These are phyloP conservation scores for Columba livia DNA, from an alignment of 2,113 vertebrate species.

Conservation along the genomic window DNA sequence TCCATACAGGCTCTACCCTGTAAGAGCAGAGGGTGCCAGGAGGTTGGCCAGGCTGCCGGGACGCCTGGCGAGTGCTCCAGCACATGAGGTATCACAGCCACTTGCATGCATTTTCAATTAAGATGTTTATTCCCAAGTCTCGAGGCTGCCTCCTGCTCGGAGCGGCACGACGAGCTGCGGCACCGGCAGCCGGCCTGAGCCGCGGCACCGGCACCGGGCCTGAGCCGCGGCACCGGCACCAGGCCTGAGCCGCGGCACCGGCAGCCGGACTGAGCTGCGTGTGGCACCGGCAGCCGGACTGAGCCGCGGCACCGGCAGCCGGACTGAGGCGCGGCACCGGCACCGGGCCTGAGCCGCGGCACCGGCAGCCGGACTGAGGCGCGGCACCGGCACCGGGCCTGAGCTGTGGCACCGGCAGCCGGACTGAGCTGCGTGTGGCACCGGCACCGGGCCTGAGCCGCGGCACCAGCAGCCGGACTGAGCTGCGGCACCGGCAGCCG, in stretches of 20 bases:
- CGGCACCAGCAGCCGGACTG: neutral
- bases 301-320: too few species aligned
- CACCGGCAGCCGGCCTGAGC: constrained; percentile 29
- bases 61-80: neutral
- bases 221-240: too few species aligned
- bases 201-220: neutral
- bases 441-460: constrained; percentile 29
- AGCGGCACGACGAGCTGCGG: neutral
- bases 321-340: too few species aligned
- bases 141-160: neutral
- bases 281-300: too few species aligned
- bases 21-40: neutral
- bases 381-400: too few species aligned
- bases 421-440: neutral
- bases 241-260: too few species aligned
- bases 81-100: neutral
- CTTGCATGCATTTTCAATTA: neutral
- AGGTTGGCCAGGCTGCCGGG: neutral
- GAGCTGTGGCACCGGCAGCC: too few species aligned
- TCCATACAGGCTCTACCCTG: neutral
- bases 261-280: too few species aligned
- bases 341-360: too few species aligned
- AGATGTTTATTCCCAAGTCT: neutral
- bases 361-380: too few species aligned
- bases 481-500: constrained; percentile 18